Evolutionary conservation across 1,140 invertebrate genomes (phyloP).

Genomic region (Calephelis virginiensis): DNA sequence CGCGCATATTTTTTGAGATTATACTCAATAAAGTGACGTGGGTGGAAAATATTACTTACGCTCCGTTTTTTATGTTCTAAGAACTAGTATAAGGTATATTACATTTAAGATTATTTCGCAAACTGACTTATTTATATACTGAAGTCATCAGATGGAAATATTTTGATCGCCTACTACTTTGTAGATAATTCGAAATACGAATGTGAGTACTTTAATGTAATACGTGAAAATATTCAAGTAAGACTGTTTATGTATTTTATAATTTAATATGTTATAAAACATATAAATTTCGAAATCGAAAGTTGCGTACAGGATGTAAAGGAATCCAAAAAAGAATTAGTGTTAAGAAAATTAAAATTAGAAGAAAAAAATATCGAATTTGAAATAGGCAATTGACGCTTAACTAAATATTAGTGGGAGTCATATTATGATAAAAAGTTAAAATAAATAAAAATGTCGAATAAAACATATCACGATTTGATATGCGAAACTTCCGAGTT

Average conservation of each 20-base stretch:
- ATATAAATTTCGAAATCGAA: too few relatives aligned
- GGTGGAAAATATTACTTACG: constrained; percentile 29
- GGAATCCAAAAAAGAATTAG: too few relatives aligned
- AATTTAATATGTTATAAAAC: too few relatives aligned
- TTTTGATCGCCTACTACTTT: neutral
- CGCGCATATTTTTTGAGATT: constrained; percentile 38
- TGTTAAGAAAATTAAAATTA: too few relatives aligned
- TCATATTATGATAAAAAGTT: neutral
- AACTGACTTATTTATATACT: constrained; percentile 6
- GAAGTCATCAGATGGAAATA: neutral
- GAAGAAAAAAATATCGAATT: too few relatives aligned
- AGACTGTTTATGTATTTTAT: too few relatives aligned
- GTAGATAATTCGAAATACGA: too few relatives aligned
- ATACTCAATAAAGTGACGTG: constrained; percentile 29
- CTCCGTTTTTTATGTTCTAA: constrained; percentile 27
- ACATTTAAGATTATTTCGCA: constrained; percentile 19
- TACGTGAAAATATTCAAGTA: too few relatives aligned
- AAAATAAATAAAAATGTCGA: constrained; percentile 81
- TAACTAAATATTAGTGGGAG: too few relatives aligned
- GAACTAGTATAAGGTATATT: constrained; percentile 26
- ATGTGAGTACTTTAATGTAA: too few relatives aligned
- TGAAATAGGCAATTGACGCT: too few relatives aligned
- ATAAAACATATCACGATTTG: constrained; percentile 84
- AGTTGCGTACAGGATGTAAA: too few relatives aligned
- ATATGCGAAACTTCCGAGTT: constrained; percentile 82